phyloP scores from a whole-genome alignment of 1,140 invertebrate species.

The Aphaenogaster floridana region DNA sequence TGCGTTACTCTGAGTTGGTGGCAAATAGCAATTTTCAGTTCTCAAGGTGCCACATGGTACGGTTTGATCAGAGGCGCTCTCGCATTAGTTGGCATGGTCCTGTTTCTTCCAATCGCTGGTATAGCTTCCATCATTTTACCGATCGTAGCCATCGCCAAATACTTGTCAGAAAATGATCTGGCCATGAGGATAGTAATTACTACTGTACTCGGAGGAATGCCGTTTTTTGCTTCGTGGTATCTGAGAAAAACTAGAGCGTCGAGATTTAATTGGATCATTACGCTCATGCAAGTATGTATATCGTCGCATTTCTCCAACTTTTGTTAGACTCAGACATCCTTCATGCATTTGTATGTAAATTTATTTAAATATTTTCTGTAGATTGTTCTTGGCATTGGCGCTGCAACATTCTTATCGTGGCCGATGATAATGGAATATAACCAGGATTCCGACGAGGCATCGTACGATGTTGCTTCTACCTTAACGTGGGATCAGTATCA shows the following conservation, averaged over 20 bases:
- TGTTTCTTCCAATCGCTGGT: conserved; percentile 93
- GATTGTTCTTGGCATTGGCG: conserved; percentile 81
- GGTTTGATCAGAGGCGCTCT: conserved; percentile 92
- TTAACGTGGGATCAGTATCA: conserved; percentile 91
- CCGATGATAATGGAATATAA: conserved; percentile 86
- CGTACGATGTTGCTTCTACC: conserved; percentile 80
- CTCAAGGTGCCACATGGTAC: conserved; percentile 93
- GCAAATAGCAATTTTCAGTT: conserved; percentile 93
- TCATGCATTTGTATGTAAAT: conserved; percentile 23
- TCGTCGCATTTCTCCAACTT: neutral
- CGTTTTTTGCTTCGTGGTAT: conserved; percentile 89
- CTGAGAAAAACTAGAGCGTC: conserved; percentile 87
- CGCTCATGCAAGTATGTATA: conserved; percentile 88
- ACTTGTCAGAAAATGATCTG: conserved; percentile 89
- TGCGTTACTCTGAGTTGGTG: conserved; percentile 95
- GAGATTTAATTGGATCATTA: conserved; percentile 89
- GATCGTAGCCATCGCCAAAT: conserved; percentile 91
- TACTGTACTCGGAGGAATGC: conserved; percentile 86
- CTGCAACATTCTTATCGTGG: conserved; percentile 85
- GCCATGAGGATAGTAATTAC: conserved; percentile 88
- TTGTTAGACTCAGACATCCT: neutral
- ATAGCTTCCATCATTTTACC: conserved; percentile 91
- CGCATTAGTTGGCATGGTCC: conserved; percentile 91
- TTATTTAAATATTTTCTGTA: conserved; percentile 64
- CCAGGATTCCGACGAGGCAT: conserved; percentile 64